Conservation (phyloP, 2,113 vertebrate species). For the Perca flavescens region DNA sequence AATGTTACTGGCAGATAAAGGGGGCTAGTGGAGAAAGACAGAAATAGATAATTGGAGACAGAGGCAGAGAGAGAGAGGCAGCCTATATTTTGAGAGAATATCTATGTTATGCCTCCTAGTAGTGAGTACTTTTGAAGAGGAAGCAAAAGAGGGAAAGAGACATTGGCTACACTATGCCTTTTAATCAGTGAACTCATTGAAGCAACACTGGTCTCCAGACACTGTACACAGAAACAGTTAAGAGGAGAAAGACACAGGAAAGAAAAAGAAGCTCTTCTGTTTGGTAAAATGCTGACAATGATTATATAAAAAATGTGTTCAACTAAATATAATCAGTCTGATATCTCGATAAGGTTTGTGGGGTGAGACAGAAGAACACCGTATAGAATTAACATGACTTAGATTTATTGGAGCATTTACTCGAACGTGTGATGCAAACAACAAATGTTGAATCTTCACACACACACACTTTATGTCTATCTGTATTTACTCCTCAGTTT, state of each 20-base stretch:
- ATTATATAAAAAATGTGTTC: background rate
- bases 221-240: conserved; percentile 20
- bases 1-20: conserved; percentile 69
- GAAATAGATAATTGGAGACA: conserved; percentile 75
- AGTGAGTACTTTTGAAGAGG: conserved; percentile 52
- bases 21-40: conserved; percentile 64
- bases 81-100: conserved; percentile 62
- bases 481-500: background rate
- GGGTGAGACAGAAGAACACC: background rate
- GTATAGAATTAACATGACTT: background rate
- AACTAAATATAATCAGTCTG: conserved; percentile 12
- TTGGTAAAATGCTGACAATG: conserved; percentile 24
- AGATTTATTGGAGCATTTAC: background rate
- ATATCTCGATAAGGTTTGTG: background rate
- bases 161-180: conserved; percentile 40
- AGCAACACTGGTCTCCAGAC: conserved; percentile 47
- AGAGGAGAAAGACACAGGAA: conserved; percentile 23
- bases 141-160: conserved; percentile 48
- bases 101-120: conserved; percentile 48
- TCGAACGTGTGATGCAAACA: background rate
- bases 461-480: background rate
- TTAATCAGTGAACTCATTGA: conserved; percentile 66
- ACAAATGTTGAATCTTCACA: background rate
- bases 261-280: conserved; percentile 8
- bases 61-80: conserved; percentile 59